Evolutionary conservation across 2,797 vertebrate species (phyloP).

Genomic region (Gambelia wislizenii): DNA sequence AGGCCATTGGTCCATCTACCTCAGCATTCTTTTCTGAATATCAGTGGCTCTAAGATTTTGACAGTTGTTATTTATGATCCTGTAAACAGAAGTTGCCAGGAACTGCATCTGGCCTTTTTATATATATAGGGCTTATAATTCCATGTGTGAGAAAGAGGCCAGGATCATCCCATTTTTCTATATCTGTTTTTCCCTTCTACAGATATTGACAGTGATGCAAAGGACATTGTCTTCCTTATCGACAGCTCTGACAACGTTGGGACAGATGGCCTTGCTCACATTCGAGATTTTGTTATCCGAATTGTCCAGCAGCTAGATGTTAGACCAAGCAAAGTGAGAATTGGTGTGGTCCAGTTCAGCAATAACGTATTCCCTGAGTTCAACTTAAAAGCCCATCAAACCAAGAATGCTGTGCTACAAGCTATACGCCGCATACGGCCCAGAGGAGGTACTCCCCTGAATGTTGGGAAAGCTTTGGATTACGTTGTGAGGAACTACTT

Average conservation of each 20-base stretch:
- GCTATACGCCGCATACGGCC: constrained; percentile 87
- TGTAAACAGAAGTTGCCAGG: not conserved
- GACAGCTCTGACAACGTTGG: constrained; percentile 88
- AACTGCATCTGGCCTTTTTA: not conserved
- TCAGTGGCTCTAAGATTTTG: not conserved
- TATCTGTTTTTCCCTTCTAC: constrained; percentile 29
- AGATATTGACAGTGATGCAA: constrained; percentile 80
- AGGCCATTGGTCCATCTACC: not conserved
- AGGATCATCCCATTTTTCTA: constrained; percentile 23
- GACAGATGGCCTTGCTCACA: constrained; percentile 81
- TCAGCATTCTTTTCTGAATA: not conserved
- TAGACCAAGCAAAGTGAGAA: constrained; percentile 85
- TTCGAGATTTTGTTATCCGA: constrained; percentile 90
- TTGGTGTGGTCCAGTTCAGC: constrained; percentile 91
- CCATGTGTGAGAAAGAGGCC: not conserved
- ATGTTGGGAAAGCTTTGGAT: constrained; percentile 88
- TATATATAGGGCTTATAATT: not conserved
- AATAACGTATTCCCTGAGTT: constrained; percentile 86
- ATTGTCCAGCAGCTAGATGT: constrained; percentile 88
- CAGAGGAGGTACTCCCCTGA: constrained; percentile 85
- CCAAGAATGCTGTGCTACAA: constrained; percentile 81
- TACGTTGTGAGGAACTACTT: constrained; percentile 87
- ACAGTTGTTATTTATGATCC: not conserved
- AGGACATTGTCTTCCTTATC: constrained; percentile 93
- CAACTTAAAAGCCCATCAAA: constrained; percentile 84